Evolutionary conservation across 2,797 vertebrate species (phyloP), one percentile per base, ranked within the genome.

Genomic region (Xerus rutilus): DNA sequence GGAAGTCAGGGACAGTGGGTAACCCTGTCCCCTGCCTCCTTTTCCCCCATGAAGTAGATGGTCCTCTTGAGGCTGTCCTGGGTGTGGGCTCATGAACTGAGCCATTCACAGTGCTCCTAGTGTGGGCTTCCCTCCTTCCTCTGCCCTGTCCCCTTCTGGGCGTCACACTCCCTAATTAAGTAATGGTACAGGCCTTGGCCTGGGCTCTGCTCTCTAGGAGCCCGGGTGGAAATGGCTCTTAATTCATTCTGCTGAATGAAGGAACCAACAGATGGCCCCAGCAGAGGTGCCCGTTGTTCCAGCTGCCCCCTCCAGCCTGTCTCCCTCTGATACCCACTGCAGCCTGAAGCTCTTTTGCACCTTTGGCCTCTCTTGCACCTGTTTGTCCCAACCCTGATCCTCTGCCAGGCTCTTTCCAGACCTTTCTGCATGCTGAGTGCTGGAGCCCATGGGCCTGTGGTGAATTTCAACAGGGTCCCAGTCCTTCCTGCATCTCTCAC

Each of bases 131-230:
- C 5, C 21, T 84, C 43, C 54, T 78, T 54, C 47, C 47, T 23
- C 15, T 59, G 49, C 32, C 43, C 47, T 5, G 2, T 28, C 4
- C 25, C 3, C 14, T 21, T 21, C 0, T 7, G 6, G 1, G 12
- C 1, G n/a, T 35, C 45, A 35, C 3, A 25, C 6, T 17, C 9
- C 30, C 1, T 25, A 14, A 65, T 9, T 43, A 70, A 72, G 45
- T 6, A 73, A 35, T 3, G 59, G 18, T 25, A 9, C 5, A 49
- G 25, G 39, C 14, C 39, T 90, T n/a, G 3, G 9, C 39, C 28
- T 18, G 45, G 57, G 35, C 25, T 62, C 89, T 45, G 39, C 54
- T n/a, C 20, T 30, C 32, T 11, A 64, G 43, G 0, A 69, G 35
- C 30, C 74, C 64, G 9, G 62, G 65, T 21, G 43, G 35, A 84